Percentiles rank a stretch among this genome's conserved stretches.
phyloP scores from a whole-genome alignment of 1,140 invertebrate genomes.

The Antheraea pernyi region DNA sequence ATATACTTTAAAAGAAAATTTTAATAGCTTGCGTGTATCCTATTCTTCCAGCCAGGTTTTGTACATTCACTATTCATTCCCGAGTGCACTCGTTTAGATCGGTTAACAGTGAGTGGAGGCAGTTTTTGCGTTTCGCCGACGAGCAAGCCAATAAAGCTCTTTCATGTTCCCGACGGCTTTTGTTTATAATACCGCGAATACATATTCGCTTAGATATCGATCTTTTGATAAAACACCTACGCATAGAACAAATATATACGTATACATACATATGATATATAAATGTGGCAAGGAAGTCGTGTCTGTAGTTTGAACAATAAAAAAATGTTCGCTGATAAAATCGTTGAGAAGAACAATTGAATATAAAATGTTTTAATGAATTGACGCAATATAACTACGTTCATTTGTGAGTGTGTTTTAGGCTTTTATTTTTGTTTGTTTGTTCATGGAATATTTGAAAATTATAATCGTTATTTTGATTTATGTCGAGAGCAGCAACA shows the following conservation, averaged over 20 bases:
- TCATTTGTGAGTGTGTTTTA: background rate
- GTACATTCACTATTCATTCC: conserved; percentile 10
- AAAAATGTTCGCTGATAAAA: background rate
- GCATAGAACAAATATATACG: conserved; percentile 7
- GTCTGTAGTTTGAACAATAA: background rate
- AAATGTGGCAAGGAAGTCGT: background rate
- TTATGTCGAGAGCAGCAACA: no score
- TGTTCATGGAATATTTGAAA: no score
- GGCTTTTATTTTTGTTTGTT: background rate
- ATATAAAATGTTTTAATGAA: conserved; percentile 4
- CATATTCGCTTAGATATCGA: conserved; percentile 33
- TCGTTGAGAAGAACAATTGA: conserved; percentile 2
- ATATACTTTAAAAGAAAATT: no score
- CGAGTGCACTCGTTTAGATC: conserved; percentile 51
- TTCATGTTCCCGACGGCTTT: conserved; percentile 52
- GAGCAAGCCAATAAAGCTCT: conserved; percentile 60
- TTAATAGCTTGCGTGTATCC: background rate
- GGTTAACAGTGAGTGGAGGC: conserved; percentile 48
- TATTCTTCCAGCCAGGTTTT: conserved; percentile 5
- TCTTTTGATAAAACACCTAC: conserved; percentile 25
- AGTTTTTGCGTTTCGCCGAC: conserved; percentile 46
- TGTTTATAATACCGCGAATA: conserved; percentile 39
- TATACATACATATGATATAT: background rate
- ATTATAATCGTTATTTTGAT: no score
- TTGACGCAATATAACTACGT: background rate